phyloP scores from a whole-genome alignment of 2,113 vertebrate genomes.

The Taxidea taxus region DNA sequence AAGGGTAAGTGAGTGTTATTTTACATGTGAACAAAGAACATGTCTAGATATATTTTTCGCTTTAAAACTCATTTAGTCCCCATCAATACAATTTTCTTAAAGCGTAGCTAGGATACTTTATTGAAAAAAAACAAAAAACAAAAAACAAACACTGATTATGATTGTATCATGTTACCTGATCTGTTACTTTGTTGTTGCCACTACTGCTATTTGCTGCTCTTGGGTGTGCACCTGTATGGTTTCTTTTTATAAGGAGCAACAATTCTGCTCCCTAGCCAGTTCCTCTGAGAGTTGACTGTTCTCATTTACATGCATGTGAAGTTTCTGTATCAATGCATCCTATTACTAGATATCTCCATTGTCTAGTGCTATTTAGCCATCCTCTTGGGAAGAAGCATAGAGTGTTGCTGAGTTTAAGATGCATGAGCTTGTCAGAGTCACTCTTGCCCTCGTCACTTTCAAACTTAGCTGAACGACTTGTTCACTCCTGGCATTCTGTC shows the following conservation, averaged over 20 bases:
- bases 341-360: background rate
- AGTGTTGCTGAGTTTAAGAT: background rate
- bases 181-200: background rate
- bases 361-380: background rate
- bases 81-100: background rate
- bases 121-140: background rate
- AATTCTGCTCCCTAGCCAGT: background rate
- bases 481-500: background rate
- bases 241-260: background rate
- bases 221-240: background rate
- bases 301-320: background rate
- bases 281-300: background rate
- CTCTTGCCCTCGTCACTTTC: background rate
- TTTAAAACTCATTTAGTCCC: background rate
- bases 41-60: background rate
- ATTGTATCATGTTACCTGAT: background rate
- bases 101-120: background rate
- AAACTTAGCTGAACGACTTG: background rate
- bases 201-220: background rate
- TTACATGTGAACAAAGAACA: background rate
- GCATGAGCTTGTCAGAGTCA: conserved; percentile 14
- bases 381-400: background rate
- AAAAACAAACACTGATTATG: background rate
- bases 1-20: background rate
- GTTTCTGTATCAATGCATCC: conserved; percentile 27